Evolutionary conservation across 1,140 invertebrate species (phyloP).

Genomic region (Tribolium castaneum): DNA sequence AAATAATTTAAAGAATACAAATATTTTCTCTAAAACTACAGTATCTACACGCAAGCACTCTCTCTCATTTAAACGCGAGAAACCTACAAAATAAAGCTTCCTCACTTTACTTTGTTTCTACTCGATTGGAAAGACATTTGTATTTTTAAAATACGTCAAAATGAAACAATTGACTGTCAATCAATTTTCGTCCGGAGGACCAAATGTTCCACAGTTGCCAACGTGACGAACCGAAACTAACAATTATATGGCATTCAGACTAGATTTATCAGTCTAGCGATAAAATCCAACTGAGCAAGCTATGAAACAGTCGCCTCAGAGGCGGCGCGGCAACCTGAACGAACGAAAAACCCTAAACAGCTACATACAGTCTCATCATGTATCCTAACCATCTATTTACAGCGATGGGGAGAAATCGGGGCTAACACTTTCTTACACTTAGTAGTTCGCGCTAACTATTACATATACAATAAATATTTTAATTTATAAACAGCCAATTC

Average conservation of each 20-base stretch:
- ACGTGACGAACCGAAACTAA: slow-evolving; percentile 3
- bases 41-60: slow-evolving; percentile 50
- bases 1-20: slow-evolving; percentile 54
- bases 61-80: slow-evolving; percentile 17
- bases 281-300: neutral
- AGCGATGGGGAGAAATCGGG: slow-evolving; percentile 23
- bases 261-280: slow-evolving; percentile 1
- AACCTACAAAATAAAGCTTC: slow-evolving; percentile 39
- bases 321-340: slow-evolving; percentile 8
- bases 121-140: slow-evolving; percentile 40
- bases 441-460: slow-evolving; percentile 34
- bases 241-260: slow-evolving; percentile 19
- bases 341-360: slow-evolving; percentile 24
- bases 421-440: slow-evolving; percentile 17
- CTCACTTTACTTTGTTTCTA: slow-evolving; percentile 34
- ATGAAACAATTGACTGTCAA: slow-evolving; percentile 23
- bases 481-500: slow-evolving; percentile 41
- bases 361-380: slow-evolving; percentile 40
- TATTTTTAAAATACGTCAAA: slow-evolving; percentile 39
- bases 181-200: slow-evolving; percentile 29
- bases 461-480: slow-evolving; percentile 38
- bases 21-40: slow-evolving; percentile 44
- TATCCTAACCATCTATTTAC: slow-evolving; percentile 37
- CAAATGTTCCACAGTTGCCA: slow-evolving; percentile 27
- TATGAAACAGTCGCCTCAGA: slow-evolving; percentile 9